A percentile compares a stretch with the other conserved stretches of the same genome.
These are phyloP conservation scores for Labroides dimidiatus DNA, from an alignment of 2,797 vertebrate species.

Conservation along the genomic window DNA sequence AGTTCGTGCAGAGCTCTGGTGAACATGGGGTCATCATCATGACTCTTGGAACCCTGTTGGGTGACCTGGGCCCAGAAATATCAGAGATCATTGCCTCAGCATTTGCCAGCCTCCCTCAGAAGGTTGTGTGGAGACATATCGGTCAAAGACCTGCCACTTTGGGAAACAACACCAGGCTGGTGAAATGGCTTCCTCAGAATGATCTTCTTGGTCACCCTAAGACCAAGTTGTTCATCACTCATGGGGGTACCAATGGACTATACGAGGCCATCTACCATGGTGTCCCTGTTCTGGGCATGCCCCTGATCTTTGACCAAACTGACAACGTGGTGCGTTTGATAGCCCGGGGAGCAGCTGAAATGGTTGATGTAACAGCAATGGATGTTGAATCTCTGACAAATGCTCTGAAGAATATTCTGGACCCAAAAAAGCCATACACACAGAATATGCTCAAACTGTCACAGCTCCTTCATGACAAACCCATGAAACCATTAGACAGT, in stretches of 20 bases:
- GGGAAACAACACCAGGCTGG: slow-evolving; percentile 74
- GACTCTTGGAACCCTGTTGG: slow-evolving; percentile 72
- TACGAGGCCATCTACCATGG: slow-evolving; percentile 75
- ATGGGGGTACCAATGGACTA: slow-evolving; percentile 77
- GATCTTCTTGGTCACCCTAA: slow-evolving; percentile 77
- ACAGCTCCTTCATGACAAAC: slow-evolving; percentile 64
- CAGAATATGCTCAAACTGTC: slow-evolving; percentile 71
- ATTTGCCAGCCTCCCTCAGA: slow-evolving; percentile 74
- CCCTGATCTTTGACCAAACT: slow-evolving; percentile 72
- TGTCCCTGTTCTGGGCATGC: slow-evolving; percentile 71
- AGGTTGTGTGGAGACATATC: slow-evolving; percentile 72
- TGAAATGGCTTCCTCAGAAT: slow-evolving; percentile 79
- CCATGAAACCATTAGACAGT: slow-evolving; percentile 65
- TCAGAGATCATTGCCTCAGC: slow-evolving; percentile 61
- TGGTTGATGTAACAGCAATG: slow-evolving; percentile 54
- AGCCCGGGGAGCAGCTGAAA: slow-evolving; percentile 50
- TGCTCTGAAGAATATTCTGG: slow-evolving; percentile 58
- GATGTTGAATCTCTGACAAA: slow-evolving; percentile 58
- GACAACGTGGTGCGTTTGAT: slow-evolving; percentile 73
- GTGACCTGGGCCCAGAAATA: slow-evolving; percentile 52
- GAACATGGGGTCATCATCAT: slow-evolving; percentile 78
- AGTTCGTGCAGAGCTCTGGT: slow-evolving; percentile 71
- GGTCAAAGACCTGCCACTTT: slow-evolving; percentile 51
- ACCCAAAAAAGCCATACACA: slow-evolving; percentile 57
- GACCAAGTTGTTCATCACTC: slow-evolving; percentile 72